These are phyloP conservation scores for Dryobates pubescens DNA, from an alignment of 2,797 vertebrate species.

Conservation along the genomic window DNA sequence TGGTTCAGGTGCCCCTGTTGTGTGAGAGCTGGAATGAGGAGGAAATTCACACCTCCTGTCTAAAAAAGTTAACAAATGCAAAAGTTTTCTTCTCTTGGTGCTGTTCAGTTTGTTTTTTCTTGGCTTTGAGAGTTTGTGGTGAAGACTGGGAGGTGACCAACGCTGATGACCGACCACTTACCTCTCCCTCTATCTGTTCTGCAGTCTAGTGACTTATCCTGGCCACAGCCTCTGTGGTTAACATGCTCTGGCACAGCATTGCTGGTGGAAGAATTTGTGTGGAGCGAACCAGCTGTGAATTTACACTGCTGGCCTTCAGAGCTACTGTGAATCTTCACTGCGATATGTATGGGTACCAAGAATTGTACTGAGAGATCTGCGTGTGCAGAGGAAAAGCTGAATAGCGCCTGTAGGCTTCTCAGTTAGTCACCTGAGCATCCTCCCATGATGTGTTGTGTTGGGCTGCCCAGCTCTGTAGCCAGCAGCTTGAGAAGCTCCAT, in stretches of 20 bases:
- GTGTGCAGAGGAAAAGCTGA: not conserved
- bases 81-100: not conserved
- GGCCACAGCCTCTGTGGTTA: not conserved
- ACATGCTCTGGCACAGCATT: not conserved
- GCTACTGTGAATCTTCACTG: not conserved
- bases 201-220: not conserved
- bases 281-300: not conserved
- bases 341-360: not conserved
- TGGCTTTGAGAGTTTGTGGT: not conserved
- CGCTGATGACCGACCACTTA: not conserved
- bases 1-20: fast-evolving
- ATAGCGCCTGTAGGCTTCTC: not conserved
- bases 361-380: not conserved
- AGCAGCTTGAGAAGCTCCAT: not conserved
- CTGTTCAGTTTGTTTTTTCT: not conserved
- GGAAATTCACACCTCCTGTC: not conserved
- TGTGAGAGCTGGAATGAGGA: not conserved
- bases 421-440: not conserved
- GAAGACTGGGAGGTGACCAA: not conserved
- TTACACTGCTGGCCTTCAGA: not conserved
- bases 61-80: not conserved
- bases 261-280: not conserved
- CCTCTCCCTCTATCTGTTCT: not conserved
- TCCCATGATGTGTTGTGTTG: not conserved
- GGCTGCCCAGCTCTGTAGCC: not conserved